Evolutionary conservation across 2,113 vertebrate genomes (phyloP).

Genomic region (Mesitornis unicolor): DNA sequence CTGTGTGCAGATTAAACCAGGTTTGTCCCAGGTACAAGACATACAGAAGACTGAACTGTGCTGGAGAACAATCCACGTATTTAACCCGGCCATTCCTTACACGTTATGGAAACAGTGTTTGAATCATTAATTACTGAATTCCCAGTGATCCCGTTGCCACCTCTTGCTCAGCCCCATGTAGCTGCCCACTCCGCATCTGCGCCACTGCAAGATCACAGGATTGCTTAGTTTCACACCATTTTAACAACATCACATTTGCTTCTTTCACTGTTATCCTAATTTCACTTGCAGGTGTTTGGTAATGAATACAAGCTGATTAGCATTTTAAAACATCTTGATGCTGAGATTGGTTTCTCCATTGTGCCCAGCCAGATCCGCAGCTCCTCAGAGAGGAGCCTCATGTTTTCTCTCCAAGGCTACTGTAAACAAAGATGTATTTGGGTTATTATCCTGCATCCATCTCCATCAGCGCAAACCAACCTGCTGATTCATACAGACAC

Average conservation of each 20-base stretch:
- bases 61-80: not conserved
- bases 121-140: not conserved
- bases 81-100: not conserved
- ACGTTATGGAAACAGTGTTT: not conserved
- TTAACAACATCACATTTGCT: not conserved
- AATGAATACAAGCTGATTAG: conserved; percentile 68
- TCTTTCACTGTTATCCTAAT: not conserved
- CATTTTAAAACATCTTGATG: not conserved
- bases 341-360: conserved; percentile 10
- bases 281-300: conserved; percentile 56
- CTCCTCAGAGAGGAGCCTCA: conserved; percentile 11
- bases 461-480: not conserved
- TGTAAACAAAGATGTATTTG: not conserved
- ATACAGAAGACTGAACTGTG: not conserved
- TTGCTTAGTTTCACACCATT: not conserved
- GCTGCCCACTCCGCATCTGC: not conserved
- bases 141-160: not conserved
- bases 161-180: not conserved
- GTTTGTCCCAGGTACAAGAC: not conserved
- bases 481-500: not conserved
- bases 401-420: not conserved
- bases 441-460: not conserved
- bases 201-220: not conserved
- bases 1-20: fast-evolving
- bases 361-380: conserved; percentile 36